Evolutionary conservation across 2,888 invertebrate species (phyloP), one percentile per base, ranked within the genome.

Genomic region (Ormyrus rosae): DNA sequence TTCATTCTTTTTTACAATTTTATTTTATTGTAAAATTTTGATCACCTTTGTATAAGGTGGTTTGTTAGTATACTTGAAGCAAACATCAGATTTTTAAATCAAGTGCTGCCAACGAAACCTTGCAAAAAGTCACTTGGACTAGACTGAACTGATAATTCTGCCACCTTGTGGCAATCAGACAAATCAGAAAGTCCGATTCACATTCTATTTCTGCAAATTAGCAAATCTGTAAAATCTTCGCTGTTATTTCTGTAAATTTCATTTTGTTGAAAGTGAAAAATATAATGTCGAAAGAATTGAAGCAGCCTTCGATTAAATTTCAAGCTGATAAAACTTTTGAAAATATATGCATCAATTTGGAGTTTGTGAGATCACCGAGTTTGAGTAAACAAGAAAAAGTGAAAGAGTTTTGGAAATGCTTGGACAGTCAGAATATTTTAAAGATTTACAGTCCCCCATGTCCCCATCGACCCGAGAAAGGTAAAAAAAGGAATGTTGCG

Each of bases 321-420:
- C 19, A 19, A 19, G 19, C 19, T 19, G 55, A 5, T 34, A 45
- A 77, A 56, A 61, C 50, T 45, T 0, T 53, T 0, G 48, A 56
- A 6, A 4, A 45, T 8, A 10, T 13, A 11, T 63, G 50, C 7
- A 46, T 73, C 2, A 63, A 78, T 72, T 13, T 81, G 9, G 78
- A 81, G 8, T 81, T 81, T 56, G 10, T n/a, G 0, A 73, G 67
- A 56, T 45, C 71, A 9, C 1, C 48, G 50, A 78, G 73, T 61
- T 1, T 10, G 10, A 58, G 70, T 9, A 65, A 79, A 13, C 50
- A 79, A 67, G 51, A n/a, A 8, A 79, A 87, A 65, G 72, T 83
- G 9, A 84, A 78, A 61, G 80, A 84, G 0, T 85, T 87, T 56
- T 87, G 86, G 86, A 83, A 83, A n/a, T 85, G 83, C n/a, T 13